These are phyloP conservation scores for Phymanthus crucifer DNA, from an alignment of 92 coral and sea anemone genomes.

Conservation along the genomic window DNA sequence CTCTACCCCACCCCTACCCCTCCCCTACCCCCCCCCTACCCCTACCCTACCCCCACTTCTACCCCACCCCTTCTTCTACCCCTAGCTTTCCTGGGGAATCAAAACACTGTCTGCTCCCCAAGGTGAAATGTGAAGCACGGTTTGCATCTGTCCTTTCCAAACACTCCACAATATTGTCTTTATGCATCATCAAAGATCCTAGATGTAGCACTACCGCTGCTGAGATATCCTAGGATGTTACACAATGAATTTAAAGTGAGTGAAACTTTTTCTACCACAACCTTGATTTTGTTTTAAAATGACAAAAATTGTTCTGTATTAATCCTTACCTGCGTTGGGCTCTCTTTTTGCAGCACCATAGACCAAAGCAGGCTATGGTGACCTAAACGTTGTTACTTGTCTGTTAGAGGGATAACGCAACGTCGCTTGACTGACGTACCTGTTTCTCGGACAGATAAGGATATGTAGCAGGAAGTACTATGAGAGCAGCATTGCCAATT, in stretches of 20 bases:
- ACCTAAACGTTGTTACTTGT: background rate
- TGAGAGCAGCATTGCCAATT: slow-evolving; percentile 64
- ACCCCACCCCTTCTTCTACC: too few species aligned
- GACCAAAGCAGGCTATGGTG: too few species aligned
- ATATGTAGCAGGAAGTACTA: slow-evolving; percentile 53
- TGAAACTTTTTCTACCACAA: slow-evolving; percentile 38
- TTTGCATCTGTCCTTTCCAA: slow-evolving; percentile 62
- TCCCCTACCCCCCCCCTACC: too few species aligned
- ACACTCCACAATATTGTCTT: slow-evolving; percentile 57
- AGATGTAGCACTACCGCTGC: too few species aligned
- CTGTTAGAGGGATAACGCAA: background rate
- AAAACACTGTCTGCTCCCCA: slow-evolving; percentile 72
- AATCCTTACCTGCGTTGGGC: too few species aligned
- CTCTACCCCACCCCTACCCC: too few species aligned
- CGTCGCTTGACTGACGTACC: slow-evolving; percentile 29
- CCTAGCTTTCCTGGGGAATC: too few species aligned
- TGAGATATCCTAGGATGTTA: too few species aligned
- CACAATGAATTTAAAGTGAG: too few species aligned
- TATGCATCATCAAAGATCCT: slow-evolving; percentile 6
- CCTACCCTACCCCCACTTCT: too few species aligned
- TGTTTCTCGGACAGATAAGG: slow-evolving; percentile 69
- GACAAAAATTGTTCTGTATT: background rate
- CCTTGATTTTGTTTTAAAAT: too few species aligned
- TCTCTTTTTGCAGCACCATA: too few species aligned
- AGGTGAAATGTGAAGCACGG: slow-evolving; percentile 74